These are phyloP conservation scores for Sebastes hubbsi DNA, from an alignment of 2,797 vertebrate genomes.

Conservation along the genomic window DNA sequence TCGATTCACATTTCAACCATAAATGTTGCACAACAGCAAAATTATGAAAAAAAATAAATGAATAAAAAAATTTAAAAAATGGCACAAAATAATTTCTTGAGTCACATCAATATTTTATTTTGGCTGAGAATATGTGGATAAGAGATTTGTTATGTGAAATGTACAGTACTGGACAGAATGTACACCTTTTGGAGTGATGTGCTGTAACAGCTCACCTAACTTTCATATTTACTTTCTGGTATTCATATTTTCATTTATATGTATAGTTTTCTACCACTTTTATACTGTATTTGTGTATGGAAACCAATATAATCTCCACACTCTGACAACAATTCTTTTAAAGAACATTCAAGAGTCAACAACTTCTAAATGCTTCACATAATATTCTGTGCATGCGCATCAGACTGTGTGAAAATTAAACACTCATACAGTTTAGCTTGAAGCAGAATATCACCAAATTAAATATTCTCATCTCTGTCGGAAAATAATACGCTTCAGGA, in stretches of 20 bases:
- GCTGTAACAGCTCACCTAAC: not conserved
- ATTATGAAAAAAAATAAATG: too few relatives aligned
- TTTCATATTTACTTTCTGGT: not conserved
- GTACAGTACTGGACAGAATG: not conserved
- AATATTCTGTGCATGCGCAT: slow-evolving; percentile 35
- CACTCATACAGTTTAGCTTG: slow-evolving; percentile 35
- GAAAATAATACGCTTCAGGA: slow-evolving; percentile 25
- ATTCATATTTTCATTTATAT: not conserved
- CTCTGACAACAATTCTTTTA: not conserved
- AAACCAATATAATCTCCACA: not conserved
- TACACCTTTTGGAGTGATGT: not conserved
- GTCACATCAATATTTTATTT: not conserved
- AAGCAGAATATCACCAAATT: slow-evolving; percentile 58
- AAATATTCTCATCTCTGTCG: slow-evolving; percentile 44
- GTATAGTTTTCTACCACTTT: not conserved
- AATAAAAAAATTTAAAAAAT: not conserved
- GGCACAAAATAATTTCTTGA: not conserved
- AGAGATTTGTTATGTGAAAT: not conserved
- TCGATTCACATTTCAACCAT: not conserved
- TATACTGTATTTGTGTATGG: not conserved
- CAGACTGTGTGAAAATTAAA: slow-evolving; percentile 43
- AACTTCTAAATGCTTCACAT: slow-evolving; percentile 3
- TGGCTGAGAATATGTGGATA: not conserved
- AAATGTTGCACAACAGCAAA: not conserved
- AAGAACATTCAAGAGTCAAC: not conserved